Evolutionary conservation across 1,140 invertebrate species (phyloP), one percentile per base, ranked within the genome.

Genomic region (Caerostris darwini): DNA sequence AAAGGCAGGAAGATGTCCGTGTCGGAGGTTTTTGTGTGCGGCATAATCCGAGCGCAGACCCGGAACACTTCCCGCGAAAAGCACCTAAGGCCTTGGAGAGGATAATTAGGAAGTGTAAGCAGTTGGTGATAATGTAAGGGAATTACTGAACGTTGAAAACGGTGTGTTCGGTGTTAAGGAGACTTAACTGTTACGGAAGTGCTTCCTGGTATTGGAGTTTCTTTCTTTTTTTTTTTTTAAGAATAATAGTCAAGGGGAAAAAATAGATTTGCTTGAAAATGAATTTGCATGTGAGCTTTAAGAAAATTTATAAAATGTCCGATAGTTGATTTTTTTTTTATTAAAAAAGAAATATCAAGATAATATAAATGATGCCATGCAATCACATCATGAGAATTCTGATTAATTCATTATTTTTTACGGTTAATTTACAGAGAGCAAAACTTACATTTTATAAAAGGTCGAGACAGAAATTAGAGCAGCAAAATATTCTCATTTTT

Each of bases 51-150:
- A 3, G 56, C 83, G 10, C 56, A 19, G 83, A 85, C 83, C 83
- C 83, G 83, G 83, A 85, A 85, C 83, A 57, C 17, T 85, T 14
- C 7, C 19, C 17, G 7, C 10, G 17, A 58, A 58, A 59, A 67
- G 57, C 19, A 85, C 17, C 19, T 57, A 19, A 5, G 54, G 8
- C 83, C 83, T 85, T 85, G 83, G 14, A 85, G n/a, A 58, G 2
- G 57, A 57, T 85, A 85, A 85, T 85, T 85, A 85, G 57, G 83
- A 85, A 85, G 83, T 17, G 58, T 57, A 85, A 83, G 58, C 19
- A 58, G 83, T 12, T 56, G 14, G 19, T 58, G 7, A 17, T 57
- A 59, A 85, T 85, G 83, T 17, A 3, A 50, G 19, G 10, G 71
- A 77, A 14, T 71, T 7, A 71, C 69, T 34, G 69, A 10, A 50